Evolutionary conservation across 2,113 vertebrate genomes (phyloP).

Genomic region (Grus americana): DNA sequence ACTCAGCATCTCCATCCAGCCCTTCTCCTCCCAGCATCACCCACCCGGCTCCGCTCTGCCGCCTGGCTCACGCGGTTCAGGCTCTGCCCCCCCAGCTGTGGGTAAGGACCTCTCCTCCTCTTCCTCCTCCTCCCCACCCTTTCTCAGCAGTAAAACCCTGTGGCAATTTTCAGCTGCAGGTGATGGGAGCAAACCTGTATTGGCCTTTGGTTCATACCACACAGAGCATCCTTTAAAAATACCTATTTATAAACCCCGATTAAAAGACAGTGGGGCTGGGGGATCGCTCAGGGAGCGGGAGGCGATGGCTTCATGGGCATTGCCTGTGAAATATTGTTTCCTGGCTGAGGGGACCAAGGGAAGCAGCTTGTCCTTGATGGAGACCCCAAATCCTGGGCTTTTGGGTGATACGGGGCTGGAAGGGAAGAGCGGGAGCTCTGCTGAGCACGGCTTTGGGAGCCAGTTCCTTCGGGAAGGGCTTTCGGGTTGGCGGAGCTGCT

Average conservation of each 20-base stretch:
- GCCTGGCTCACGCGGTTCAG: fast-evolving
- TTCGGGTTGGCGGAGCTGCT: not conserved
- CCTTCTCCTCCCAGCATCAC: not conserved
- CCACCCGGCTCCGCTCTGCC: fast-evolving
- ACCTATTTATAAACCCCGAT: not conserved
- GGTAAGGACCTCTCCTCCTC: not conserved
- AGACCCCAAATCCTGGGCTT: not conserved
- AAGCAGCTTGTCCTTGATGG: fast-evolving
- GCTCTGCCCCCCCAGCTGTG: not conserved
- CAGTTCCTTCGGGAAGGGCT: not conserved
- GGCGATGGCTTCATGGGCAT: not conserved
- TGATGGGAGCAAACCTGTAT: not conserved
- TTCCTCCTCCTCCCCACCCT: not conserved
- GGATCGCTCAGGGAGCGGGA: not conserved
- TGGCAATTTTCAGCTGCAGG: not conserved
- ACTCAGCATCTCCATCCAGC: not conserved
- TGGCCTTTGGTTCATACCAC: not conserved
- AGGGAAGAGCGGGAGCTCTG: not conserved
- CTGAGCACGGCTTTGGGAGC: not conserved
- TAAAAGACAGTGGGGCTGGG: not conserved
- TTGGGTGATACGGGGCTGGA: fast-evolving
- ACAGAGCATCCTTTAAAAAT: not conserved
- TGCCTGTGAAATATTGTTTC: not conserved
- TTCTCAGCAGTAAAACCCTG: not conserved
- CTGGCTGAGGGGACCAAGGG: not conserved